Percentiles rank a stretch among this genome's conserved stretches.
These are phyloP conservation scores for Drosophila melanocephala DNA, from an alignment of 2,888 invertebrate genomes.

Conservation along the genomic window DNA sequence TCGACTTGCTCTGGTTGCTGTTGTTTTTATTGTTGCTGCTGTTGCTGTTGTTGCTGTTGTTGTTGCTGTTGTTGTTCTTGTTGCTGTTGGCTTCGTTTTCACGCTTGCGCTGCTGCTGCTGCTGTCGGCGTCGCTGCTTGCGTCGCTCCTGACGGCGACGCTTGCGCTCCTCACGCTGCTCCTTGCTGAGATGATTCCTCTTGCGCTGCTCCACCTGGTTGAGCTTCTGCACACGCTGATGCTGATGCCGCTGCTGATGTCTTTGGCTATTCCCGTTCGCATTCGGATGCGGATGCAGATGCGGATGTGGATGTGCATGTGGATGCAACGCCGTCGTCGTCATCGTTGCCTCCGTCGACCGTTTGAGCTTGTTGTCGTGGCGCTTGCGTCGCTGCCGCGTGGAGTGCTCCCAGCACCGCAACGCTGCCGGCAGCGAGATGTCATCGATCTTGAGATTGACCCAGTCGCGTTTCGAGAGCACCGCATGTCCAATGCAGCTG, in stretches of 20 bases:
- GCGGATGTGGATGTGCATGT: slow-evolving; percentile 18
- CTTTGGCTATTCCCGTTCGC: slow-evolving; percentile 62
- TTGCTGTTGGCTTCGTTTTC: slow-evolving; percentile 42
- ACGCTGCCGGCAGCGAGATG: slow-evolving; percentile 92
- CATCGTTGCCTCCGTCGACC: slow-evolving; percentile 80
- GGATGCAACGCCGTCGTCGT: slow-evolving; percentile 33
- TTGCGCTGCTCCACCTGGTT: slow-evolving; percentile 66
- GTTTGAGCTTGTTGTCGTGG: slow-evolving; percentile 77
- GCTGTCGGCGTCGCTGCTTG: slow-evolving; percentile 70
- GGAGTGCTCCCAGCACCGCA: slow-evolving; percentile 94
- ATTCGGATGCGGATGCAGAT: slow-evolving; percentile 60
- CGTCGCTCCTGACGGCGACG: slow-evolving; percentile 72
- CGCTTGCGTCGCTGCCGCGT: slow-evolving; percentile 83
- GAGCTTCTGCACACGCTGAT: slow-evolving; percentile 64
- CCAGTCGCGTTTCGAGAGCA: slow-evolving; percentile 95
- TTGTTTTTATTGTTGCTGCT: slow-evolving; percentile 24
- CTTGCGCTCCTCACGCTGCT: slow-evolving; percentile 79
- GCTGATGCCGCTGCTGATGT: slow-evolving; percentile 74
- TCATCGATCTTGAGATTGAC: slow-evolving; percentile 93
- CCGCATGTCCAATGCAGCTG: slow-evolving; percentile 96
- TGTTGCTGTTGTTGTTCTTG: slow-evolving; percentile 3
- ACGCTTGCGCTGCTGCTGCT: slow-evolving; percentile 58
- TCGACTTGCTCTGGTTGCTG: slow-evolving; percentile 20
- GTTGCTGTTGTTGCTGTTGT: slow-evolving; percentile 14
- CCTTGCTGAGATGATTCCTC: slow-evolving; percentile 74